Percentiles rank a stretch among this genome's conserved stretches.
phyloP scores from a whole-genome alignment of 2,888 invertebrate species.

The Tipula confusa region DNA sequence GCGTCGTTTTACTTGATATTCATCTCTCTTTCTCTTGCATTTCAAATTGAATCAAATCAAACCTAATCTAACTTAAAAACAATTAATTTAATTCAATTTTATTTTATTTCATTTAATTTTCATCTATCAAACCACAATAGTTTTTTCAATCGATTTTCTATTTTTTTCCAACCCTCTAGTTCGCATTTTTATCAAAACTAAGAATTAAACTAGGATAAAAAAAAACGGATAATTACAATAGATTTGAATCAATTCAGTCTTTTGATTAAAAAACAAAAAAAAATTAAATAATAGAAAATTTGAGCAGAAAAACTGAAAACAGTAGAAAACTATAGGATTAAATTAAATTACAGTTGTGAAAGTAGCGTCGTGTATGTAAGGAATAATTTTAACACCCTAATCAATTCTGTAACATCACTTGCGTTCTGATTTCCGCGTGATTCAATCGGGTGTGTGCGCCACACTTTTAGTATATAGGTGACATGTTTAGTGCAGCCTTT shows the following conservation, averaged over 20 bases:
- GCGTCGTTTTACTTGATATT: too few species aligned
- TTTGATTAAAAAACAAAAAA: background rate
- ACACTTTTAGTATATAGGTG: background rate
- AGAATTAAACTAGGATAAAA: background rate
- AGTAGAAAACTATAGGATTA: background rate
- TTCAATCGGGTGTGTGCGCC: background rate
- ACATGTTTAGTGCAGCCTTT: background rate
- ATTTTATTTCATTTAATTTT: background rate
- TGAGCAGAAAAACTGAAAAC: background rate
- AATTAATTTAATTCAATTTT: background rate
- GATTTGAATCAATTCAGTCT: conserved; percentile 3
- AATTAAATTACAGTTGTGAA: background rate
- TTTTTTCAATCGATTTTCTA: background rate
- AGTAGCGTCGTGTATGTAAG: background rate
- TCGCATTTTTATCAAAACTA: background rate
- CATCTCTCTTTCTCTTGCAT: background rate
- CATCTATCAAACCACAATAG: conserved; percentile 5
- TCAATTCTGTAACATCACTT: background rate
- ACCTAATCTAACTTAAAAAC: background rate
- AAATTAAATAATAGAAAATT: background rate
- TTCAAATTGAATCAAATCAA: background rate
- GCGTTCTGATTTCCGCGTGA: background rate
- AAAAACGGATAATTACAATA: background rate
- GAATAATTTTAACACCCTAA: background rate
- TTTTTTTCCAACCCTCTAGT: background rate